Base-by-base conservation (phyloP, 92 coral and sea anemone genomes). In the Parazoanthus darwini region DNA sequence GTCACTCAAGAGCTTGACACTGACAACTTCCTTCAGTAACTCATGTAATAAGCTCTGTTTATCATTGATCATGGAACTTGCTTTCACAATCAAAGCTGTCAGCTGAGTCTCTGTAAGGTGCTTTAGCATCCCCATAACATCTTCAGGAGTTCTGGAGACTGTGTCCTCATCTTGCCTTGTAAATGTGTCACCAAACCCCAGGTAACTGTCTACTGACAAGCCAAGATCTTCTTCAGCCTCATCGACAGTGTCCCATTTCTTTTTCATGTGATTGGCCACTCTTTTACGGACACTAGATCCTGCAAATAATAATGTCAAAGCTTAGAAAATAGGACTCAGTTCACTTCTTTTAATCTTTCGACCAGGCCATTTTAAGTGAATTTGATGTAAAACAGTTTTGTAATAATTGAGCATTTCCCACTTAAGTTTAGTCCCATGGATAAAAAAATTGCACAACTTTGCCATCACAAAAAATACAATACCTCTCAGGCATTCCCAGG, bases 191-290 rank as follows among this genome's bases (percentile, higher is more conserved):
- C 38, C 39, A 29, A 72, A 29, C 16, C 77, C 77, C 38, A 72
- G 37, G 39, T 72, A 10, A 44, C 48, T 44, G 48, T 44, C 7
- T 6, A 82, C 77, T 29, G 76, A 5, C 46, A 82, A 13, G 29
- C 86, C 86, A 10, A 16, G 29, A 0, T 82, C 86, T 11, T 65
- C 77, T 37, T 82, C 86, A 5, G 77, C 76, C 14, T 82, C 76
- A 82, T 82, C 86, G 25, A 66, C 77, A 16, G 86, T 82, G 11
- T 35, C 74, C 46, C 26, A 82, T 16, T 82, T 82, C 48, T 23
- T 74, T 74, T 65, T 82, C 33, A 16, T 36, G 5, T 29, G 48
- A 25, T 10, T 51, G 5, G 51, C 86, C 9, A 82, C 86, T 33
- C 77, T 71, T 42, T 82, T 44, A 33, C 76, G 86, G 56, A 82